Evolutionary conservation across 1,140 invertebrate genomes (phyloP).

Genomic region (Bombus confusus): DNA sequence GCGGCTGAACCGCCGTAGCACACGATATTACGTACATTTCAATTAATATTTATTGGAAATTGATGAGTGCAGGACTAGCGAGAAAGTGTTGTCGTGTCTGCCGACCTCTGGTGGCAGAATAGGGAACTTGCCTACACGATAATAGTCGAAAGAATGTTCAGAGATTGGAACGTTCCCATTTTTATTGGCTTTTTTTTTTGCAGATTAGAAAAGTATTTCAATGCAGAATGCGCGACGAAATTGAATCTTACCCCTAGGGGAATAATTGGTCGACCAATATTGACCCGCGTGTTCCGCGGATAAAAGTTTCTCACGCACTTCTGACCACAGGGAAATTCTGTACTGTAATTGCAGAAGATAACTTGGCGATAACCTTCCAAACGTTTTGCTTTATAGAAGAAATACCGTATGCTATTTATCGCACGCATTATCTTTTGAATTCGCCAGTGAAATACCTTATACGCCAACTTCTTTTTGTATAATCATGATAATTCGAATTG

Average conservation of each 20-base stretch:
- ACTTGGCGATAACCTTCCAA: not conserved
- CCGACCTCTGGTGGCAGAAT: no score
- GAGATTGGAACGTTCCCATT: no score
- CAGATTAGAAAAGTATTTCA: no score
- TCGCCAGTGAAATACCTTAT: no score
- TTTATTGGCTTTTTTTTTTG: no score
- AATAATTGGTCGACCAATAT: constrained; percentile 23
- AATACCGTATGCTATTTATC: not conserved
- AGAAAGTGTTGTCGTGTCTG: no score
- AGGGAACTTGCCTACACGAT: no score
- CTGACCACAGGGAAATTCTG: not conserved
- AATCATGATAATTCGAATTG: not conserved
- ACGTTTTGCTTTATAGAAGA: not conserved
- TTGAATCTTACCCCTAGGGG: not conserved
- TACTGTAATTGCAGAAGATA: not conserved
- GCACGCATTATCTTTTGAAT: not conserved
- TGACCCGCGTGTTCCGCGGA: not conserved
- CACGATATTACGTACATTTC: no score
- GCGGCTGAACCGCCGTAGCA: no score
- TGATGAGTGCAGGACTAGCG: no score
- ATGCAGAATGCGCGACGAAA: not conserved
- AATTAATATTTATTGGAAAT: no score
- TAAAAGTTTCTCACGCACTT: not conserved
- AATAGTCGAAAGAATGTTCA: no score
- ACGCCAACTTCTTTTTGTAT: not conserved